Base-by-base conservation (phyloP, 2,797 vertebrate species). In the Semaprochilodus insignis region DNA sequence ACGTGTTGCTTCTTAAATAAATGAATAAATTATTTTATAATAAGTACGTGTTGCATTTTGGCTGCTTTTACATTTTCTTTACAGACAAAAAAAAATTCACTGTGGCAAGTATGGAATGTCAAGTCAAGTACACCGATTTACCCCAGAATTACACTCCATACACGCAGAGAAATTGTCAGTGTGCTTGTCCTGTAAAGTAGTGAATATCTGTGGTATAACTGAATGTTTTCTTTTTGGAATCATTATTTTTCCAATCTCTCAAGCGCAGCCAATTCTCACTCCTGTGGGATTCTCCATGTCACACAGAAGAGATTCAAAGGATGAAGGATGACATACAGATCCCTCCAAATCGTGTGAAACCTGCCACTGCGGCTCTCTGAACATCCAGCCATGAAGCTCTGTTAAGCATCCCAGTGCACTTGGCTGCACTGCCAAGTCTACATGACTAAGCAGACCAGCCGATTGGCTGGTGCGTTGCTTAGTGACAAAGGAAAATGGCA, bases 371-470 rank as follows among this genome's bases (percentile, higher is more conserved):
- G 52, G 62, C 65, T 70, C 36, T 19, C 19, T 75, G 51, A 75
- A 74, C 23, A 36, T 34, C 11, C 55, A 11, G 55, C 73, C 34
- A 23, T 60, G 55, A 75, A 60, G 31, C 73, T 40, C 73, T 60
- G 54, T 16, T 75, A 23, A 60, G 55, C 73, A 60, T 60, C 73
- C 5, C 73, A 75, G 55, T 60, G 54, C 34, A 44, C 55, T 75
- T 44, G 73, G 55, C 17, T 19, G 34, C 73, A 60, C 19, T 36
- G 23, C 73, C 55, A 60, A 40, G 54, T 60, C 19, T 44, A 36
- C 74, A 54, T 77, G 74, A 82, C 81, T 52, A 71, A 69, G 80
- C 25, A 34, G 54, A 34, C 27, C 25, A 34, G 44, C 36, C 13
- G 74, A 77, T 71, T 71, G 57, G 21, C 48, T 65, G 27, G 2